A percentile compares a stretch with the other conserved stretches of the same genome.
These are phyloP conservation scores for Plotosus lineatus DNA, from an alignment of 2,113 vertebrate species.

Conservation along the genomic window DNA sequence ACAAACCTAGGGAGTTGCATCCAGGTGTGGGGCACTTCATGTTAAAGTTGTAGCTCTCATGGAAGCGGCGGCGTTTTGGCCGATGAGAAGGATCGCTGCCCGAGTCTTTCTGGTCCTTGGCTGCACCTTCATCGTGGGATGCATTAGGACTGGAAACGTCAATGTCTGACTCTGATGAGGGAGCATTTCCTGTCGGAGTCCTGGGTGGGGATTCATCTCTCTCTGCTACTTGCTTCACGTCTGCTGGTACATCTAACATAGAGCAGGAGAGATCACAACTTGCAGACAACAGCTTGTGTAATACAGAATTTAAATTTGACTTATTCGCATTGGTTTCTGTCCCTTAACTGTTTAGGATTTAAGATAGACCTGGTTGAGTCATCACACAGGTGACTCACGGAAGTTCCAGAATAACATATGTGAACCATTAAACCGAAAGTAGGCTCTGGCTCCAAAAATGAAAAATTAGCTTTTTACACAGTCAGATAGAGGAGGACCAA, in stretches of 20 bases:
- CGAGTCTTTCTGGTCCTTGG: constrained; percentile 93
- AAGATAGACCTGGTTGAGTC: neutral
- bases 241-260: constrained; percentile 64
- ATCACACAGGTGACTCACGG: too few species aligned
- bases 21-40: constrained; percentile 98
- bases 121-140: constrained; percentile 92
- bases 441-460: too few species aligned
- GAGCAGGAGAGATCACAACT: constrained; percentile 16
- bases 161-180: constrained; percentile 97
- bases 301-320: neutral
- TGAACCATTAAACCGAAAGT: too few species aligned
- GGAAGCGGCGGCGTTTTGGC: constrained; percentile 95
- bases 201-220: constrained; percentile 95
- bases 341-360: neutral
- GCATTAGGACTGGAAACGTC: constrained; percentile 97
- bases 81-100: constrained; percentile 94
- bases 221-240: constrained; percentile 87
- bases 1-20: constrained; percentile 92
- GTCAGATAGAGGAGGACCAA: too few species aligned
- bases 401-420: too few species aligned
- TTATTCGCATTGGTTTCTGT: neutral
- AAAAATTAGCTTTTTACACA: too few species aligned
- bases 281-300: neutral
- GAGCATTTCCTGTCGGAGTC: constrained; percentile 96
- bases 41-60: constrained; percentile 99